Evolutionary conservation across 2,797 vertebrate genomes (phyloP).

Genomic region (Pterois miles): DNA sequence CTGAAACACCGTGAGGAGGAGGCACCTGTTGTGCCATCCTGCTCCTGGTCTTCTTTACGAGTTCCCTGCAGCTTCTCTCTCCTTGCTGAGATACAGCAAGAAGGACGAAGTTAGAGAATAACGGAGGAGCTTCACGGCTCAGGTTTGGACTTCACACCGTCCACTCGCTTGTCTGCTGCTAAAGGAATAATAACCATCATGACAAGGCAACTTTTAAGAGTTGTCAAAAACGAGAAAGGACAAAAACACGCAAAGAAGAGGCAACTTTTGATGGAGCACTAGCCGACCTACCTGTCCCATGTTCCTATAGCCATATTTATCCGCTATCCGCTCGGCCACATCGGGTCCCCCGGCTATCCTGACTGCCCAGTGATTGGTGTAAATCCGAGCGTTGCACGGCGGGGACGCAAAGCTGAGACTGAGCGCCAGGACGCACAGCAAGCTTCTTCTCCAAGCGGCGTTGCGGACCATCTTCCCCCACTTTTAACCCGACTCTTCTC

Average conservation of each 20-base stretch:
- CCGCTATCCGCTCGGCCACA: slow-evolving; percentile 92
- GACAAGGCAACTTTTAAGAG: background rate
- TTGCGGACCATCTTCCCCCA: slow-evolving; percentile 89
- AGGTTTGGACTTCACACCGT: slow-evolving; percentile 44
- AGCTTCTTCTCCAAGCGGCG: slow-evolving; percentile 80
- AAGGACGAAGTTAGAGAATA: background rate
- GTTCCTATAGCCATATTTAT: slow-evolving; percentile 97
- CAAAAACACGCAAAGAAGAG: background rate
- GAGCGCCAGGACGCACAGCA: slow-evolving; percentile 88
- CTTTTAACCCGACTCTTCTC: slow-evolving; percentile 72
- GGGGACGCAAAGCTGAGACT: slow-evolving; percentile 88
- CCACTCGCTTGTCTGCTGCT: background rate
- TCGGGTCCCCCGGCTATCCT: slow-evolving; percentile 91
- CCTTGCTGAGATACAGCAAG: background rate
- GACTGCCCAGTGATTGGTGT: slow-evolving; percentile 99
- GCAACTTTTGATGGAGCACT: slow-evolving; percentile 22
- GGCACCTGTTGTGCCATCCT: slow-evolving; percentile 82
- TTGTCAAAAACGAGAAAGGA: background rate
- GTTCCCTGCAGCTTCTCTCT: slow-evolving; percentile 13
- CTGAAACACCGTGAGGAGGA: slow-evolving; percentile 35
- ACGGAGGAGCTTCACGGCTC: background rate
- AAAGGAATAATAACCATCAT: background rate
- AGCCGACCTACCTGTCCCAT: slow-evolving; percentile 94
- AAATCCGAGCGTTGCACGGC: slow-evolving; percentile 91
- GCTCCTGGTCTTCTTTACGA: background rate